Percentiles rank a stretch among this genome's conserved stretches.
These are phyloP conservation scores for Chelon labrosus DNA, from an alignment of 2,797 vertebrate species.

Conservation along the genomic window DNA sequence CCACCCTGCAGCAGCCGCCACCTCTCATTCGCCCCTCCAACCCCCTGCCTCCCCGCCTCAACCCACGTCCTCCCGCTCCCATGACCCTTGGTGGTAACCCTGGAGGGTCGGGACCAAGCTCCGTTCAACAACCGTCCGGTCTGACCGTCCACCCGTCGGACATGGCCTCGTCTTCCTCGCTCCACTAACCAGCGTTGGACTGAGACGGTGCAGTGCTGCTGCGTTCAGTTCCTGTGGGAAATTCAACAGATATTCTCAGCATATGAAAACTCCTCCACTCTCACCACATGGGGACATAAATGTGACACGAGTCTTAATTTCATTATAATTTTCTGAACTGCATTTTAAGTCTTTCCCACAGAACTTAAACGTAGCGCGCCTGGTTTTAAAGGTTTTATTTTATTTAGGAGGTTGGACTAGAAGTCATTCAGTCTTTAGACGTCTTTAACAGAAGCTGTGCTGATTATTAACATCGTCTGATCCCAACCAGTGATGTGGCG, in stretches of 20 bases:
- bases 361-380: background rate
- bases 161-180: slow-evolving; percentile 88
- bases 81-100: slow-evolving; percentile 73
- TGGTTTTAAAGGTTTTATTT: slow-evolving; percentile 18
- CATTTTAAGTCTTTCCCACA: slow-evolving; percentile 17
- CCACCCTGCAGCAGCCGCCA: slow-evolving; percentile 93
- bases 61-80: slow-evolving; percentile 90
- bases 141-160: slow-evolving; percentile 91
- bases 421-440: background rate
- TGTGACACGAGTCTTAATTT: background rate
- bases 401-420: background rate
- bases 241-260: slow-evolving; percentile 4
- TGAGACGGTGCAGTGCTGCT: background rate
- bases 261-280: background rate
- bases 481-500: background rate
- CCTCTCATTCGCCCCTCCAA: slow-evolving; percentile 96
- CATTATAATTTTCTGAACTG: too few relatives aligned
- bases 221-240: slow-evolving; percentile 45
- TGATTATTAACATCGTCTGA: background rate
- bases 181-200: slow-evolving; percentile 83
- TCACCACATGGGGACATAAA: background rate
- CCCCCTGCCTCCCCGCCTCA: slow-evolving; percentile 93
- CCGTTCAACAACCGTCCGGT: slow-evolving; percentile 86
- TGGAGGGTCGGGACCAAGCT: slow-evolving; percentile 36
- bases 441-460: background rate